Percentiles rank a stretch among this genome's conserved stretches.
Conservation (phyloP, 2,113 vertebrate genomes). For the Hippocampus mohnikei region DNA sequence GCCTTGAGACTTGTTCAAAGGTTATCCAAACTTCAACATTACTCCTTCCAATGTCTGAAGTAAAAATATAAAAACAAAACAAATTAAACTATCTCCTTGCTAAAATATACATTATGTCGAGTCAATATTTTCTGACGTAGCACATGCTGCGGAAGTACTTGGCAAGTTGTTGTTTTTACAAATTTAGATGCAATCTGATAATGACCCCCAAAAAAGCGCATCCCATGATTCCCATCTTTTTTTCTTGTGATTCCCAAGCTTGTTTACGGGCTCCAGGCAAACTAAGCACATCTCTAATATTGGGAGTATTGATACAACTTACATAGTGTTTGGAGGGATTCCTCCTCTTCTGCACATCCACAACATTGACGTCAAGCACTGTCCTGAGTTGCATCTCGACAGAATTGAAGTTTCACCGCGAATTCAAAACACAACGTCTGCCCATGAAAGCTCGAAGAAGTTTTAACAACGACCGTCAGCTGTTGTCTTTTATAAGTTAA, state of each 20-base stretch:
- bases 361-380: constrained; percentile 83
- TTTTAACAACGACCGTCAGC: background rate
- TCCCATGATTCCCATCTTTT: background rate
- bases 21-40: too few species aligned
- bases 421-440: constrained; percentile 9
- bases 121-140: too few species aligned
- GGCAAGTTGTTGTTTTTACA: background rate
- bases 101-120: too few species aligned
- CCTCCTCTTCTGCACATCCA: constrained; percentile 90
- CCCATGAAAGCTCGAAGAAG: constrained; percentile 41
- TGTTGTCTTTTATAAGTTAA: background rate
- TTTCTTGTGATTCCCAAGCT: background rate
- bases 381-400: constrained; percentile 79
- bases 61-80: too few species aligned
- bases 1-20: too few species aligned
- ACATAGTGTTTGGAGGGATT: constrained; percentile 94
- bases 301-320: constrained; percentile 59
- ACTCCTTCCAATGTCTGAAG: too few species aligned
- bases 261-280: background rate
- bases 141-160: background rate
- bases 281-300: background rate
- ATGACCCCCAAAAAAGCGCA: background rate
- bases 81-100: too few species aligned
- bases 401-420: constrained; percentile 8
- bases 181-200: background rate